phyloP scores from a whole-genome alignment of 1,140 invertebrate species.

The Anoplolepis gracilipes region DNA sequence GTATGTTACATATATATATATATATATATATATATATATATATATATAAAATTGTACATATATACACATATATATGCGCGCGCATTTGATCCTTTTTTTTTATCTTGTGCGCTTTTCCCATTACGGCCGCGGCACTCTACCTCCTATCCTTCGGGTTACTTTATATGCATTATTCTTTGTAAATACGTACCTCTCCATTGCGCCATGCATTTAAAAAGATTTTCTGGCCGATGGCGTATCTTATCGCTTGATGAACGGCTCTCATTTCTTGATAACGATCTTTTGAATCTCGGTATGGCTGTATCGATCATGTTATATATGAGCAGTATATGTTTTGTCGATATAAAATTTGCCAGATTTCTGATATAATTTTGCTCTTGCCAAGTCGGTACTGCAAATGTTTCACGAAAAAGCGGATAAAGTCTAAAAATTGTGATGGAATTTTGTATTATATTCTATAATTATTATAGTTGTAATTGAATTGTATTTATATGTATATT shows the following conservation, averaged over 20 bases:
- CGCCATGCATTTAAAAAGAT: slow-evolving; percentile 62
- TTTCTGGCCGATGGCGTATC: slow-evolving; percentile 24
- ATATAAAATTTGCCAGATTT: not conserved
- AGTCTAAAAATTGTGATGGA: not conserved
- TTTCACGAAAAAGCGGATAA: not conserved
- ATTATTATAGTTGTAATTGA: not conserved
- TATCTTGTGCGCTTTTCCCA: slow-evolving; percentile 63
- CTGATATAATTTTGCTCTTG: not conserved
- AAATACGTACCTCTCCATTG: slow-evolving; percentile 62
- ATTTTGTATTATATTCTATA: not conserved
- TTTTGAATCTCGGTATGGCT: not conserved
- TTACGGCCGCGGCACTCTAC: slow-evolving; percentile 43
- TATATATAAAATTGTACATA: not conserved
- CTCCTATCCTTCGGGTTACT: slow-evolving; percentile 39
- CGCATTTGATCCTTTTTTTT: slow-evolving; percentile 5
- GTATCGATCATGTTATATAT: not conserved
- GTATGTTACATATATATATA: not conserved
- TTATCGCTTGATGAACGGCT: slow-evolving; percentile 9
- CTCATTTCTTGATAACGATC: slow-evolving; percentile 15
- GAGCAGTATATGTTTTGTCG: not conserved
- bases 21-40: not conserved
- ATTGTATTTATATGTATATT: not conserved
- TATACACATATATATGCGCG: not conserved
- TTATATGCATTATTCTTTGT: slow-evolving; percentile 73
- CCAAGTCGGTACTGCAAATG: not conserved